phyloP scores from a whole-genome alignment of 2,797 vertebrate species.

The Eulemur albifrons region DNA sequence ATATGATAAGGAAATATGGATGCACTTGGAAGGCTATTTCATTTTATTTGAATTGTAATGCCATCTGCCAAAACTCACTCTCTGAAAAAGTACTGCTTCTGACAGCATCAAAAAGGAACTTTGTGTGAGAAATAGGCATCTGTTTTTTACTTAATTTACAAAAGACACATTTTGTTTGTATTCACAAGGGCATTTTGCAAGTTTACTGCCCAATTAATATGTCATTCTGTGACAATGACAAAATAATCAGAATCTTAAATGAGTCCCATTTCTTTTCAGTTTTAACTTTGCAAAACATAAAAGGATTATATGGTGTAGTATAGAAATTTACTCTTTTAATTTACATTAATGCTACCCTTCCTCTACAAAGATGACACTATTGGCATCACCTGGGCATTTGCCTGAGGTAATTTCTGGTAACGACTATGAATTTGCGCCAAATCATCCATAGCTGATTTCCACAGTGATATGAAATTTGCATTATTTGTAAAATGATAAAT shows the following conservation, averaged over 20 bases:
- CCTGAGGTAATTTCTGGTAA: background rate
- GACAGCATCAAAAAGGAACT: slow-evolving; percentile 73
- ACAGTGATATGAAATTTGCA: background rate
- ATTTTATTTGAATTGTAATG: slow-evolving; percentile 82
- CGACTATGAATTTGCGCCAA: background rate
- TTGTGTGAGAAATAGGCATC: slow-evolving; percentile 69
- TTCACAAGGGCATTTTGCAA: slow-evolving; percentile 72
- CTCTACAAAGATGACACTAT: background rate
- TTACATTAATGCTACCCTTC: background rate
- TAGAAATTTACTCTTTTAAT: background rate
- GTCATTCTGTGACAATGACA: slow-evolving; percentile 71
- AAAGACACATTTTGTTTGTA: slow-evolving; percentile 78
- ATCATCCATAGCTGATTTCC: background rate
- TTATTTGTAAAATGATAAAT: background rate
- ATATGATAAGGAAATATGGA: slow-evolving; percentile 78
- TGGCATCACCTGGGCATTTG: background rate
- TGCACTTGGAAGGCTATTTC: slow-evolving; percentile 76
- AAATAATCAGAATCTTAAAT: slow-evolving; percentile 74
- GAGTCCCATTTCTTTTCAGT: slow-evolving; percentile 45
- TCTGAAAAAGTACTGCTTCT: slow-evolving; percentile 70
- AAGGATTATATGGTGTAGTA: background rate
- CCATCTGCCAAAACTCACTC: slow-evolving; percentile 81
- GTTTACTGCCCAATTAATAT: slow-evolving; percentile 71
- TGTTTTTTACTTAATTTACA: slow-evolving; percentile 73
- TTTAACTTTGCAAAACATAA: slow-evolving; percentile 51